phyloP scores from a whole-genome alignment of 1,140 invertebrate genomes.

The Drosophila rhopaloa region DNA sequence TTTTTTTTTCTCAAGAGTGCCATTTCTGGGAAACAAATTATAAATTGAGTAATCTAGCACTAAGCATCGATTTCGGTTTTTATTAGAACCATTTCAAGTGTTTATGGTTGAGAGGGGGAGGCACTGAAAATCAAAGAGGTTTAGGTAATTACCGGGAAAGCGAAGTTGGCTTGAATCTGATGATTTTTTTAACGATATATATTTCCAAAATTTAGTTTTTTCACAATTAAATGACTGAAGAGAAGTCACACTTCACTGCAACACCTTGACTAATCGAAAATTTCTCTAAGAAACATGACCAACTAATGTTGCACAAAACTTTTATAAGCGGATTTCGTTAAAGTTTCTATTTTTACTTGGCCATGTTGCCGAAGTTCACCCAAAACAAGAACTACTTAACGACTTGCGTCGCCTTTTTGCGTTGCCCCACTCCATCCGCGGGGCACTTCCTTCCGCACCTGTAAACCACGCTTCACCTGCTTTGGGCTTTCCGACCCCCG shows the following conservation, averaged over 20 bases:
- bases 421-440: not conserved
- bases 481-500: slow-evolving; percentile 9
- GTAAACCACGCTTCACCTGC: slow-evolving; percentile 42
- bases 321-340: slow-evolving; percentile 33
- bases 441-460: slow-evolving; percentile 43
- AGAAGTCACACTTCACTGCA: not conserved
- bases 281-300: not conserved
- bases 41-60: slow-evolving; percentile 67
- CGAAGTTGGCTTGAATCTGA: not conserved
- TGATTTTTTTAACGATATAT: too few species aligned
- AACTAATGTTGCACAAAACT: slow-evolving; percentile 14
- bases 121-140: slow-evolving; percentile 1
- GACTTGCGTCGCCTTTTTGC: slow-evolving; percentile 11
- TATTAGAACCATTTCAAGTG: slow-evolving; percentile 33
- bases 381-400: slow-evolving; percentile 40
- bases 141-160: slow-evolving; percentile 26
- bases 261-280: slow-evolving; percentile 16
- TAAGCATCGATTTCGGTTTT: slow-evolving; percentile 34
- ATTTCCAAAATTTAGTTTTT: too few species aligned
- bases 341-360: slow-evolving; percentile 26
- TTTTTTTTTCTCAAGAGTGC: slow-evolving; percentile 7
- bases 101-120: not conserved
- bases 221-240: not conserved
- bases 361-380: slow-evolving; percentile 42
- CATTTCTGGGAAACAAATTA: slow-evolving; percentile 69